Percentiles rank a stretch among this genome's conserved stretches.
These are phyloP conservation scores for Aphaenogaster ashmeadi DNA, from an alignment of 1,140 invertebrate species.

Conservation along the genomic window DNA sequence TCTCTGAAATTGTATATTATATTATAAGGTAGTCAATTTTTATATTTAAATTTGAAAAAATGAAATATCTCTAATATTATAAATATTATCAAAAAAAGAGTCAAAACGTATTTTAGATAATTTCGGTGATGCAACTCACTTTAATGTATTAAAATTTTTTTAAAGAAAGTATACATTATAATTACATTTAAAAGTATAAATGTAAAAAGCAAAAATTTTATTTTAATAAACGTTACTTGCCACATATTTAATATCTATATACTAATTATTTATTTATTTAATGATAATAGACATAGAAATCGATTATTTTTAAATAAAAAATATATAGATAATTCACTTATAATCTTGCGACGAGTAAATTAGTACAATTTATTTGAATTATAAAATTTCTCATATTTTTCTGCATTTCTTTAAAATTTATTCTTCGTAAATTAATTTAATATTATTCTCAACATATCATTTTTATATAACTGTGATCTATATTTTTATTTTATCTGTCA, in stretches of 20 bases:
- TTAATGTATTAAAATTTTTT: neutral
- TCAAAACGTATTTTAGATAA: neutral
- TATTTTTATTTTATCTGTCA: neutral
- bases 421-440: neutral
- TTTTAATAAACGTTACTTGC: neutral
- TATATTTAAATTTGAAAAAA: neutral
- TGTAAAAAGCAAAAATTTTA: neutral
- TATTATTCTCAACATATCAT: neutral
- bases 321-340: neutral
- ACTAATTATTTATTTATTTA: slow-evolving; percentile 4
- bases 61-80: neutral
- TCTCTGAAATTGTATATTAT: neutral
- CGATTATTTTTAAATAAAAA: neutral
- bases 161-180: neutral
- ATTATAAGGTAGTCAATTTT: neutral
- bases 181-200: neutral
- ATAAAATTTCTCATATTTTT: neutral
- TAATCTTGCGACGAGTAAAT: neutral
- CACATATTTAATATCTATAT: neutral
- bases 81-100: slow-evolving; percentile 5
- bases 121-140: neutral
- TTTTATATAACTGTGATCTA: neutral
- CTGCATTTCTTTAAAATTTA: neutral
- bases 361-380: neutral
- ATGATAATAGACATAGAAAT: neutral